phyloP scores from a whole-genome alignment of 2,113 vertebrate genomes.

The Urocynchramus pylzowi region DNA sequence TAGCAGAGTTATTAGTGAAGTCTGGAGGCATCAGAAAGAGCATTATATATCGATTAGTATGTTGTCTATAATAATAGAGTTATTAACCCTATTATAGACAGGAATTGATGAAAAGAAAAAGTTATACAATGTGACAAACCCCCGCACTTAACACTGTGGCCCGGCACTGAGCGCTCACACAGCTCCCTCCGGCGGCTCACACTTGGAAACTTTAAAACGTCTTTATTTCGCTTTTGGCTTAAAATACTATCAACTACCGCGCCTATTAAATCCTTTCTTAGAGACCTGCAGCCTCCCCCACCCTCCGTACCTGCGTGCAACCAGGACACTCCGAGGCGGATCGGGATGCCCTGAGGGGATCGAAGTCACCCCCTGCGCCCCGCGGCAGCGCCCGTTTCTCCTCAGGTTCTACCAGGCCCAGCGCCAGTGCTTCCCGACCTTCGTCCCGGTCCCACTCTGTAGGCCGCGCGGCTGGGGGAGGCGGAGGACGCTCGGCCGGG shows the following conservation, averaged over 20 bases:
- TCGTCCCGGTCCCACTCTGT: fast-evolving
- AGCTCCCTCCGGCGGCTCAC: neutral
- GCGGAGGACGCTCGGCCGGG: no score
- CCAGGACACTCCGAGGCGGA: fast-evolving
- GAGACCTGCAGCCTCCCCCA: no score
- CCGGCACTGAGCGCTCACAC: neutral
- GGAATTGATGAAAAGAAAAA: neutral
- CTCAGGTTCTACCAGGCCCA: neutral
- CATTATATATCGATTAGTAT: neutral
- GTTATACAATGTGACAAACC: neutral
- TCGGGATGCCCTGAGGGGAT: fast-evolving
- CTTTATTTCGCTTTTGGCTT: neutral
- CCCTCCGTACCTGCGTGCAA: neutral
- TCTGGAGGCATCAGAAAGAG: neutral
- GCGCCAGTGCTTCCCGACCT: neutral
- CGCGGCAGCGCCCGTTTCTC: neutral
- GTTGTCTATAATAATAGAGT: neutral
- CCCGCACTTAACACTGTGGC: neutral
- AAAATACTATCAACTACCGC: neutral
- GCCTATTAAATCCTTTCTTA: neutral
- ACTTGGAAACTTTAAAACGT: neutral
- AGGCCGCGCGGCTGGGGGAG: neutral
- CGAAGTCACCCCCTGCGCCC: neutral
- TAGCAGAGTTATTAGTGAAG: neutral
- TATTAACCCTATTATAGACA: neutral